Base-by-base conservation (phyloP, 2,113 vertebrate species). In the Hippopotamus amphibius region DNA sequence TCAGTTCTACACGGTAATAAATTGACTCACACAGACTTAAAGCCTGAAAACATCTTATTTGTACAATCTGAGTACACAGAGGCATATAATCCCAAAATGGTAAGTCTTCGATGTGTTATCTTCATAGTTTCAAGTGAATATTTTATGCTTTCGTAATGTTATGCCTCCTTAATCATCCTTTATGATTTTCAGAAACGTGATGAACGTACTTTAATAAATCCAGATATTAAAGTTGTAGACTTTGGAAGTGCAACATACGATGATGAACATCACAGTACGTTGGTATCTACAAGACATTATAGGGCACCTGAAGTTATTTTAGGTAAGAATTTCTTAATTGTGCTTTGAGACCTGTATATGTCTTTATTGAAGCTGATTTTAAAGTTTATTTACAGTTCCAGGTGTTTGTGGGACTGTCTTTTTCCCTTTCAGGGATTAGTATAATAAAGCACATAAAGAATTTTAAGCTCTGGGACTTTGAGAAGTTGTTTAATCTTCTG, bases 31-130 rank as follows among this genome's bases (percentile, higher is more conserved):
- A 99, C 99, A 12, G 99, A 99, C 93, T 98, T 99, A 97, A 99
- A 99, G 96, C 99, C 99, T 17, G 99, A 99, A 98, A 99, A 99
- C 92, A 99, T 99, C 97, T 98, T 99, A 21, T 99, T 99, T 98
- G 99, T 99, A 90, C 98, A 98, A 2, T 99, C 99, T 28, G 99
- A 99, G 65, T 99, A 99, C 13, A 97, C 98, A 19, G 98, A 99
- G 53, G 94, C 98, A 43, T 99, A 99, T 96, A 99, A 99, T 93
- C 92, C 98, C 63, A 98, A 98, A 85, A 98, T 99, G 98, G 99
- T 99, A 96, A 98, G 97, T n/a, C 24, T 94, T 33, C 13, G 46
- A 10, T 88, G 1, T 50, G 33, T 41, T 30, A 30, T 48, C 65
- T 79, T 65, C 10, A 13, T 48, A 24, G 26, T 69, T 93, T 53